These are phyloP conservation scores for Zygogramma bicolorata DNA, from an alignment of 2,888 invertebrate species.

Conservation along the genomic window DNA sequence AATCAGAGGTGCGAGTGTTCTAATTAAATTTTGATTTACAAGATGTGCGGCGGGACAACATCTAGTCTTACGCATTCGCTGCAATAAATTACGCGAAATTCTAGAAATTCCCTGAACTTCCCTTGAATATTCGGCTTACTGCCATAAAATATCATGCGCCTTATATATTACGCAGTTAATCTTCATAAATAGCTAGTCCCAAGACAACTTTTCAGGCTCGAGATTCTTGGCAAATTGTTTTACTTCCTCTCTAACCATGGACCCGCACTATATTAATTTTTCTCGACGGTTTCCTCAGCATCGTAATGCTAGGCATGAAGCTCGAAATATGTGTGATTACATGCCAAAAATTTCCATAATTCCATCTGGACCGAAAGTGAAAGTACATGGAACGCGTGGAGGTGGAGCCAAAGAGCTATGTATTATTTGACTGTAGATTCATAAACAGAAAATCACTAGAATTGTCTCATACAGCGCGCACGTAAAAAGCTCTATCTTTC, in stretches of 20 bases:
- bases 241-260: conserved; percentile 25
- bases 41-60: conserved; percentile 43
- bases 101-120: conserved; percentile 54
- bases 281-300: background rate
- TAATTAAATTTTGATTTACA: conserved; percentile 27
- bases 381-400: no score
- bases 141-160: conserved; percentile 51
- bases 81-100: conserved; percentile 55
- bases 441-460: no score
- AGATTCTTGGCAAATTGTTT: conserved; percentile 48
- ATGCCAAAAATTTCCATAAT: background rate
- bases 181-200: conserved; percentile 50
- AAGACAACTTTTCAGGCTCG: conserved; percentile 47
- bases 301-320: background rate
- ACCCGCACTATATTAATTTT: conserved; percentile 6
- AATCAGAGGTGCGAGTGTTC: conserved; percentile 4
- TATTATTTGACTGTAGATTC: no score
- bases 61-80: conserved; percentile 50
- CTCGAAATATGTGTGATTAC: background rate
- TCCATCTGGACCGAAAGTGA: background rate
- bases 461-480: no score
- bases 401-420: no score
- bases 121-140: conserved; percentile 39
- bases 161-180: conserved; percentile 53
- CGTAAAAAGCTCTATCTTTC: no score